Conservation (phyloP, 2,797 vertebrate genomes). For the Malacoctenus gilli region DNA sequence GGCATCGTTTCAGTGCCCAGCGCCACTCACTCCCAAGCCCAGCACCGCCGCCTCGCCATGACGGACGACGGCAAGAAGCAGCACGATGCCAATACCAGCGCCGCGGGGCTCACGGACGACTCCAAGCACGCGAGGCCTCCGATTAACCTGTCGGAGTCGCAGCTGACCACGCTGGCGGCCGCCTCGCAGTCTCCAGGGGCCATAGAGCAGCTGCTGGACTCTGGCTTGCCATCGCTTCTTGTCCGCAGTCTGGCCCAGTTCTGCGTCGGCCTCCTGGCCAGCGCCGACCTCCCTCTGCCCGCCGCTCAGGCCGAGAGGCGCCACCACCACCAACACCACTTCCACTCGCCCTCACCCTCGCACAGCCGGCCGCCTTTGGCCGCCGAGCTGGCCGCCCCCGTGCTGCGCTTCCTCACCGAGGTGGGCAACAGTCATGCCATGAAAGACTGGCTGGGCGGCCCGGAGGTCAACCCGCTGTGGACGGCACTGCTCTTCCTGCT, state of each 20-base stretch:
- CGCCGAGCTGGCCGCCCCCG: constrained; percentile 92
- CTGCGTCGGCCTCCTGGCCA: constrained; percentile 89
- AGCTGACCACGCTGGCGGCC: constrained; percentile 92
- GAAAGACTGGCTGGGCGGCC: constrained; percentile 99
- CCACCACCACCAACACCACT: constrained; percentile 84
- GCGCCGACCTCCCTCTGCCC: constrained; percentile 86
- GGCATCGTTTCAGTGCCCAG: constrained; percentile 87
- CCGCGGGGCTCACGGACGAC: constrained; percentile 91
- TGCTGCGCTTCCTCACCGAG: constrained; percentile 95
- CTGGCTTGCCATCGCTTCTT: constrained; percentile 92
- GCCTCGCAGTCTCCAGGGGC: constrained; percentile 97
- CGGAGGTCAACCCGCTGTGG: constrained; percentile 97
- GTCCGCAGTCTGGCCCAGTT: constrained; percentile 94
- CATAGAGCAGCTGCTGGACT: constrained; percentile 95
- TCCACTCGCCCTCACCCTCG: constrained; percentile 65
- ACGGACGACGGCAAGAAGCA: constrained; percentile 98
- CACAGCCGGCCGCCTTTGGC: constrained; percentile 86
- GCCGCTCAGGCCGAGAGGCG: constrained; percentile 85
- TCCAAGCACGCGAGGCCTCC: constrained; percentile 94
- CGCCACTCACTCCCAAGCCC: constrained; percentile 82
- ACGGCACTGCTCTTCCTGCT: constrained; percentile 95
- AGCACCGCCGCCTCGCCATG: constrained; percentile 90
- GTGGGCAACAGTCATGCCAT: constrained; percentile 97
- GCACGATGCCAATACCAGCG: constrained; percentile 77
- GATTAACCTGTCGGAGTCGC: constrained; percentile 89